Evolutionary conservation across 1,140 invertebrate species (phyloP).

Genomic region (Adoxophyes honmai): DNA sequence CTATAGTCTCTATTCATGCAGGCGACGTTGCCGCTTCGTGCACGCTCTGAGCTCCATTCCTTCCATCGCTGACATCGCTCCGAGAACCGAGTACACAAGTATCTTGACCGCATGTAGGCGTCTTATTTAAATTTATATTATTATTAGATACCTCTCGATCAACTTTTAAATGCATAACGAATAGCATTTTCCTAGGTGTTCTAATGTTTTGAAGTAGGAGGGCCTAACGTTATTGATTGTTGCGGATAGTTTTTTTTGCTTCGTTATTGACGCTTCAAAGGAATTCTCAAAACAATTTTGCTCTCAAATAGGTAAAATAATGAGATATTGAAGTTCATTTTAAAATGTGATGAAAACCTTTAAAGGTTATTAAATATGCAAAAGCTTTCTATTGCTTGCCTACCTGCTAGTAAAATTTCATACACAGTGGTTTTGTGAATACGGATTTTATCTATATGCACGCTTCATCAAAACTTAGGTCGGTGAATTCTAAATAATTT

Average conservation of each 20-base stretch:
- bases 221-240: no score
- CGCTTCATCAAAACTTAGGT: no score
- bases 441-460: no score
- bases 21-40: constrained; percentile 16
- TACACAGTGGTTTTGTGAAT: no score
- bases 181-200: constrained; percentile 2
- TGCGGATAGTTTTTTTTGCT: no score
- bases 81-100: neutral
- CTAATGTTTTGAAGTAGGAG: neutral
- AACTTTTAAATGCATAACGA: constrained; percentile 1
- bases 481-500: no score
- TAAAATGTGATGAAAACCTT: constrained; percentile 4
- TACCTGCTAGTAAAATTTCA: neutral
- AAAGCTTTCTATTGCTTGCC: constrained; percentile 3
- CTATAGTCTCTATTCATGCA: constrained; percentile 6
- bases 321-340: neutral
- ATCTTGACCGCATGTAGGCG: constrained; percentile 15
- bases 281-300: no score
- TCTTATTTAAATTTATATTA: constrained; percentile 14
- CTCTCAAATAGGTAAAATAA: no score
- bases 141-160: constrained; percentile 8
- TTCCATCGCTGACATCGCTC: no score
- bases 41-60: neutral
- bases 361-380: constrained; percentile 4
- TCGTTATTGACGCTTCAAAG: no score